phyloP scores from a whole-genome alignment of 2,888 invertebrate genomes.

The Ennomos erosarius region DNA sequence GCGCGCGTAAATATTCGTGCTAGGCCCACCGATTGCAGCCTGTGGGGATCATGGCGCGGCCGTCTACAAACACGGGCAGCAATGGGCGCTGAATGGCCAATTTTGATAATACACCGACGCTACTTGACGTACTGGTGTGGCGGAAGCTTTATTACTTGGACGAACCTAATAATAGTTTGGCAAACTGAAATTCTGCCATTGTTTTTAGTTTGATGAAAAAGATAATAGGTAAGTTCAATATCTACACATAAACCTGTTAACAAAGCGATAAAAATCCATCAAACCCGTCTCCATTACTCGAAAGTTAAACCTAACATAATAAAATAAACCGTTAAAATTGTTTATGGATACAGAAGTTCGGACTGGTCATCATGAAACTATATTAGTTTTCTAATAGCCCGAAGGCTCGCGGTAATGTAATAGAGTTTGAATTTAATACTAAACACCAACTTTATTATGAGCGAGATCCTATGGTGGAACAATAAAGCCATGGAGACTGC shows the following conservation, averaged over 20 bases:
- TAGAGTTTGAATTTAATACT: conserved; percentile 55
- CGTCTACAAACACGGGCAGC: too few species aligned
- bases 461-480: conserved; percentile 36
- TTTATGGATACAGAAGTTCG: conserved; percentile 26
- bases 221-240: conserved; percentile 1
- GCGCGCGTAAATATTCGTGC: too few species aligned
- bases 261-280: conserved; percentile 25
- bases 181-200: too few species aligned
- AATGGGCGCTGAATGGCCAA: too few species aligned
- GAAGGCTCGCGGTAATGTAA: conserved; percentile 47
- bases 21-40: too few species aligned
- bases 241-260: conserved; percentile 6
- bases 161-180: too few species aligned
- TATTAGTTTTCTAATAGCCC: conserved; percentile 50
- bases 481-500: conserved; percentile 17
- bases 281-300: conserved; percentile 23
- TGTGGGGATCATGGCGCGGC: too few species aligned
- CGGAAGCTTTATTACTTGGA: too few species aligned
- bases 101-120: too few species aligned
- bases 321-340: conserved; percentile 29
- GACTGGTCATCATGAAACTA: conserved; percentile 45
- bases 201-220: too few species aligned
- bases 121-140: too few species aligned
- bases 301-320: conserved; percentile 26
- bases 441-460: conserved; percentile 50